Percentiles rank a stretch among this genome's conserved stretches.
phyloP scores from a whole-genome alignment of 2,888 invertebrate species.

The Candidula unifasciata region DNA sequence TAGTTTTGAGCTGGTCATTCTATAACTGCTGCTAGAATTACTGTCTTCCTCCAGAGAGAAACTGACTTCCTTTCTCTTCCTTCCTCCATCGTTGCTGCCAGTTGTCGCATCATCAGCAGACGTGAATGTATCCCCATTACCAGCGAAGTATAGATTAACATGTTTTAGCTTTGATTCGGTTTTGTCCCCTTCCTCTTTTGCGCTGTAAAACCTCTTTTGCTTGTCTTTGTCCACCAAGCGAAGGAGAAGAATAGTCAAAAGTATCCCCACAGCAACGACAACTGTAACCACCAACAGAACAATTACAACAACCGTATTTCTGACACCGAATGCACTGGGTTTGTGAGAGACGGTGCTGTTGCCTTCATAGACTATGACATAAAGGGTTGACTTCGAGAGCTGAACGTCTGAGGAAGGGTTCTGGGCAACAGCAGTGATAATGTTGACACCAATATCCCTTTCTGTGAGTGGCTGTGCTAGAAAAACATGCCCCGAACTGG shows the following conservation, averaged over 20 bases:
- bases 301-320: slow-evolving; percentile 59
- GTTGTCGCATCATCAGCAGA: slow-evolving; percentile 22
- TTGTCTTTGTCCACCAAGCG: slow-evolving; percentile 57
- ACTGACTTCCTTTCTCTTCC: slow-evolving; percentile 62
- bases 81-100: slow-evolving; percentile 30
- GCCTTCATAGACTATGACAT: slow-evolving; percentile 54
- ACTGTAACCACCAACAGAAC: slow-evolving; percentile 60
- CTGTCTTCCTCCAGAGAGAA: slow-evolving; percentile 61
- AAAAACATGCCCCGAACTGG: slow-evolving; percentile 51
- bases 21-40: slow-evolving; percentile 27
- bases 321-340: slow-evolving; percentile 30
- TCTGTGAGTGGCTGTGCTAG: slow-evolving; percentile 40
- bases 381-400: slow-evolving; percentile 50
- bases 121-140: neutral
- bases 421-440: slow-evolving; percentile 40
- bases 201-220: slow-evolving; percentile 51
- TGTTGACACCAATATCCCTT: slow-evolving; percentile 46
- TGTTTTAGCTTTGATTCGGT: slow-evolving; percentile 46
- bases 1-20: neutral
- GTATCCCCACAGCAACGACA: slow-evolving; percentile 57
- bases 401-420: slow-evolving; percentile 46
- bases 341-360: slow-evolving; percentile 38
- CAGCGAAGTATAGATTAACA: neutral
- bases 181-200: slow-evolving; percentile 54
- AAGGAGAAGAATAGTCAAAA: slow-evolving; percentile 59